These are phyloP conservation scores for Drosophila anceps DNA, from an alignment of 2,888 invertebrate species.

Conservation along the genomic window DNA sequence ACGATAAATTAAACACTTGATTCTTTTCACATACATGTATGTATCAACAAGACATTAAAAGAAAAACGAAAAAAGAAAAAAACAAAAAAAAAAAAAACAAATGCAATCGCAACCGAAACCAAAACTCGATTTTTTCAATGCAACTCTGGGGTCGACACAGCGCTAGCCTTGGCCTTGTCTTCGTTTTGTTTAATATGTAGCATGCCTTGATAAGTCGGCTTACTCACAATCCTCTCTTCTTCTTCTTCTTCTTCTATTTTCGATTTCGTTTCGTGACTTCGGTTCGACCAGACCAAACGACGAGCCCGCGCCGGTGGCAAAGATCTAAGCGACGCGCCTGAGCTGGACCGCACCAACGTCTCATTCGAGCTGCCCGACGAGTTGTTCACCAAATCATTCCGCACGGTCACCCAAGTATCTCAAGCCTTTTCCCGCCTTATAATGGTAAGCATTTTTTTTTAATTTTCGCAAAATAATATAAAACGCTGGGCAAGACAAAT, in stretches of 20 bases:
- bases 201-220: slow-evolving; percentile 15
- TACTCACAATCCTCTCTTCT: slow-evolving; percentile 35
- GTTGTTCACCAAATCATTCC: slow-evolving; percentile 87
- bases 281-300: slow-evolving; percentile 43
- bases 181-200: slow-evolving; percentile 1
- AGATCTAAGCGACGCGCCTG: slow-evolving; percentile 85
- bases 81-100: slow-evolving; percentile 23
- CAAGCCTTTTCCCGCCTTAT: slow-evolving; percentile 87
- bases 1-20: slow-evolving; percentile 39
- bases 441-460: slow-evolving; percentile 85
- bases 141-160: slow-evolving; percentile 7
- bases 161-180: slow-evolving; percentile 36
- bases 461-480: background rate
- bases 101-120: slow-evolving; percentile 26
- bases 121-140: slow-evolving; percentile 38
- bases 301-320: slow-evolving; percentile 75
- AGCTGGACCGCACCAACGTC: slow-evolving; percentile 86
- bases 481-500: background rate
- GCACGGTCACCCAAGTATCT: slow-evolving; percentile 87
- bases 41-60: slow-evolving; percentile 24
- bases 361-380: slow-evolving; percentile 87
- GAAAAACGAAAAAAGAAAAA: background rate
- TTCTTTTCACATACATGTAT: slow-evolving; percentile 16
- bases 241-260: slow-evolving; percentile 19
- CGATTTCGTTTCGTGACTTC: slow-evolving; percentile 18